Base-by-base conservation (phyloP, 2,797 vertebrate genomes). In the Sebastiscus albofasciatus region DNA sequence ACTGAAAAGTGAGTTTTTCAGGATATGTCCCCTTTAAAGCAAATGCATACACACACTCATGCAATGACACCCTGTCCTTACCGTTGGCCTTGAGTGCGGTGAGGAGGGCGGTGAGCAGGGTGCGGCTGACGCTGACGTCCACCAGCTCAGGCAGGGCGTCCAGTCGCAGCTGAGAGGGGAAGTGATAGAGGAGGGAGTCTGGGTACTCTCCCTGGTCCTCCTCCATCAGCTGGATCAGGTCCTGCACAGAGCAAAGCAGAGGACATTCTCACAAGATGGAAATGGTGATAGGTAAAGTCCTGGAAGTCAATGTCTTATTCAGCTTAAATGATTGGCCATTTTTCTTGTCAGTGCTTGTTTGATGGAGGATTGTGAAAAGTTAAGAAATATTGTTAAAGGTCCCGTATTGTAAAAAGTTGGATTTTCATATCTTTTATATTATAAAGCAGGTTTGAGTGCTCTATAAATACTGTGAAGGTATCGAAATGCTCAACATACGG, bases 121-220 rank as follows among this genome's bases (percentile, higher is more conserved):
- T 96, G 77, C 94, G 94, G 69, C 95, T 95, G 79, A 96, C 93
- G 3, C 97, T 97, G 82, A 94, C 26, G 0, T 97, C 97, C 89
- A 96, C 94, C 82, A 96, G 93, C 2, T 96, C 95, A 0, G 96
- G 95, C 20, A 96, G 94, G 0, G 93, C 96, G 31, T 96, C 96
- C 90, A 97, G 92, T 46, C 96, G 93, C 56, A 97, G 89, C 92
- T 97, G 96, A 9, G 97, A 97, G 36, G 97, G 96, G 90, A 97
- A 97, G 87, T 97, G 97, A 77, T 90, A 95, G 58, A 97, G 94
- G 73, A 97, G 94, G 0, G 97, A 96, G 86, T 95, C 96, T 2
- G 96, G 97, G 89, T 97, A 97, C 20, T 96, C 92, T 0, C 91
- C 92, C 11, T 94, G 95, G 92, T 97, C 96, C 64, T 94, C 65